A percentile compares a stretch with the other conserved stretches of the same genome.
phyloP scores from a whole-genome alignment of 2,113 vertebrate genomes.

The Atlantisia rogersi region DNA sequence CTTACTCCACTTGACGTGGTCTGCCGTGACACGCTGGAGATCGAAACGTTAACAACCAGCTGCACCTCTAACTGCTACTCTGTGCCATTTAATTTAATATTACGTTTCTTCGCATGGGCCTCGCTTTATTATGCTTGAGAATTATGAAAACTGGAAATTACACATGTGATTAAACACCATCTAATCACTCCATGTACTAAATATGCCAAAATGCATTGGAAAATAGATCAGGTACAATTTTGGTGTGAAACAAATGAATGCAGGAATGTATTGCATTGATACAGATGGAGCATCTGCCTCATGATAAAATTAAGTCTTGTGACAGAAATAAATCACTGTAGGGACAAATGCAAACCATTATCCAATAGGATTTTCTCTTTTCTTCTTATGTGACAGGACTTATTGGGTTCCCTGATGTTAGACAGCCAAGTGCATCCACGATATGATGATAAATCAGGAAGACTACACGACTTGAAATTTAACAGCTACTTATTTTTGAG shows the following conservation, averaged over 20 bases:
- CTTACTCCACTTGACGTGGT: slow-evolving; percentile 81
- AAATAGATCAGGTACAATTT: slow-evolving; percentile 75
- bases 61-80: slow-evolving; percentile 37
- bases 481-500: slow-evolving; percentile 77
- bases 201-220: slow-evolving; percentile 51
- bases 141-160: slow-evolving; percentile 73
- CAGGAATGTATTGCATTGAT: slow-evolving; percentile 68
- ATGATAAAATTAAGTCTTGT: slow-evolving; percentile 83
- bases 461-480: slow-evolving; percentile 76
- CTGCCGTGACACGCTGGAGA: slow-evolving; percentile 27
- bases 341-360: slow-evolving; percentile 72
- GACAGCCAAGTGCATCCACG: slow-evolving; percentile 79
- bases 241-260: slow-evolving; percentile 75
- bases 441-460: slow-evolving; percentile 81
- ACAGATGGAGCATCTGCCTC: slow-evolving; percentile 78
- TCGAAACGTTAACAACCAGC: slow-evolving; percentile 50
- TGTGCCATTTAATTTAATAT: slow-evolving; percentile 47
- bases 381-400: slow-evolving; percentile 82
- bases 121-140: slow-evolving; percentile 58
- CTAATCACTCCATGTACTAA: slow-evolving; percentile 60
- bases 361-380: slow-evolving; percentile 78
- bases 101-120: slow-evolving; percentile 23
- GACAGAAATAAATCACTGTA: slow-evolving; percentile 82
- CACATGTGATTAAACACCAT: slow-evolving; percentile 70
- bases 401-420: slow-evolving; percentile 82